Evolutionary conservation across 2,888 invertebrate species (phyloP).

Genomic region (Hydrotaea diabolus): DNA sequence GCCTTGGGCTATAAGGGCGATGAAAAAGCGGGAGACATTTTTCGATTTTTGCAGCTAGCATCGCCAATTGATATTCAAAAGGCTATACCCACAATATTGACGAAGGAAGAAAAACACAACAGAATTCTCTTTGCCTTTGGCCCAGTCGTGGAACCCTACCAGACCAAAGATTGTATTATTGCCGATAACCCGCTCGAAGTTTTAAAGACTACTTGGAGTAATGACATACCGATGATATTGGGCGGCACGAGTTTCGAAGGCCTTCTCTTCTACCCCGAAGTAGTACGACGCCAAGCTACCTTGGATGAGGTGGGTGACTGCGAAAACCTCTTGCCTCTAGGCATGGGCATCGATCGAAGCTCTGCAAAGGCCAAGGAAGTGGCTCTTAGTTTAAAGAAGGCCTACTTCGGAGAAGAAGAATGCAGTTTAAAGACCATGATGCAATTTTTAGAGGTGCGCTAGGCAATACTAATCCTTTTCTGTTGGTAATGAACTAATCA

Average conservation of each 20-base stretch:
- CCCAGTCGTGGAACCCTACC: slow-evolving; percentile 78
- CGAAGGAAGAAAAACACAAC: slow-evolving; percentile 75
- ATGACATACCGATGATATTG: slow-evolving; percentile 76
- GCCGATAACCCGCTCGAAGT: slow-evolving; percentile 72
- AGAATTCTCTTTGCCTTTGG: slow-evolving; percentile 77
- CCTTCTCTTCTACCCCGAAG: slow-evolving; percentile 77
- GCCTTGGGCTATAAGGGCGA: slow-evolving; percentile 74
- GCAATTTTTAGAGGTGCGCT: slow-evolving; percentile 75
- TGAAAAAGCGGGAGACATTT: slow-evolving; percentile 76
- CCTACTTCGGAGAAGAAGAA: slow-evolving; percentile 75
- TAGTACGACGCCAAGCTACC: slow-evolving; percentile 75
- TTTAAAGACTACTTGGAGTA: slow-evolving; percentile 76
- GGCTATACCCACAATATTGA: slow-evolving; percentile 72
- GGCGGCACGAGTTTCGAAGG: slow-evolving; percentile 80
- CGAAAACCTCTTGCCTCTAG: slow-evolving; percentile 74
- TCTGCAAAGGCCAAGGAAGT: slow-evolving; percentile 71
- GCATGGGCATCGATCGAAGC: slow-evolving; percentile 71
- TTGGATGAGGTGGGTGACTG: slow-evolving; percentile 76
- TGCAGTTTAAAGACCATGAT: slow-evolving; percentile 78
- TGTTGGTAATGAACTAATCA: neutral
- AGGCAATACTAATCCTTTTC: too few relatives aligned
- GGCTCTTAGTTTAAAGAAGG: slow-evolving; percentile 72
- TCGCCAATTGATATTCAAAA: slow-evolving; percentile 74
- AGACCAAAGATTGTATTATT: slow-evolving; percentile 75
- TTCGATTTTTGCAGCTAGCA: slow-evolving; percentile 74